These are phyloP conservation scores for Junonia oenone DNA, from an alignment of 2,888 invertebrate species.

Conservation along the genomic window DNA sequence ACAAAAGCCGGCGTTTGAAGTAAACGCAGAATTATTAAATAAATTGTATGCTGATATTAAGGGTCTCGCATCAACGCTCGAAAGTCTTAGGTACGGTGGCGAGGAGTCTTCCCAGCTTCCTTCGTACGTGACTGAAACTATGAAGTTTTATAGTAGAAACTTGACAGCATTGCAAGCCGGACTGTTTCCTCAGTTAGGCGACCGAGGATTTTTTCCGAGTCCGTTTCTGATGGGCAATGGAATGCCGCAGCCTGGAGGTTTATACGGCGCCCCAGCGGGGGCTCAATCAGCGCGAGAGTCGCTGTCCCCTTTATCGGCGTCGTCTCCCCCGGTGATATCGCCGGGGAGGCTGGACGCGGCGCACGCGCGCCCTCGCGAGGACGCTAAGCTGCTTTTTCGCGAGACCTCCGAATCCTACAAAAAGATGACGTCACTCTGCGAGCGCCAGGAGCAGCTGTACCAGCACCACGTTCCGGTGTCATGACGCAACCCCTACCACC, in stretches of 20 bases:
- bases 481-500: constrained; percentile 64
- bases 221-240: constrained; percentile 69
- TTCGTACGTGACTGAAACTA: constrained; percentile 69
- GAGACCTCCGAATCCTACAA: constrained; percentile 74
- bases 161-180: constrained; percentile 66
- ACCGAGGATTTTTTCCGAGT: constrained; percentile 64
- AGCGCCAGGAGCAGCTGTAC: constrained; percentile 75
- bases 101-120: constrained; percentile 67
- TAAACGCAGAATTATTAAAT: constrained; percentile 90
- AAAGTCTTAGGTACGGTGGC: constrained; percentile 81
- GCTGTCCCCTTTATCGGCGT: constrained; percentile 69
- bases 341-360: constrained; percentile 70
- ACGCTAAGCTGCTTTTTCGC: constrained; percentile 75
- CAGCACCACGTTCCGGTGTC: constrained; percentile 78
- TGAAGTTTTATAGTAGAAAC: constrained; percentile 74
- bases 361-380: constrained; percentile 63
- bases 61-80: constrained; percentile 79
- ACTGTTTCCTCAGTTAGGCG: constrained; percentile 62
- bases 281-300: constrained; percentile 67
- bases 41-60: constrained; percentile 89
- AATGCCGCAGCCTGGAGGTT: constrained; percentile 51
- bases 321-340: constrained; percentile 70
- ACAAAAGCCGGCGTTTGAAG: constrained; percentile 76
- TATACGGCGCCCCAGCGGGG: constrained; percentile 62
- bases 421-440: constrained; percentile 76